These are phyloP conservation scores for Sweltsa coloradensis DNA, from an alignment of 1,140 invertebrate genomes.

Conservation along the genomic window DNA sequence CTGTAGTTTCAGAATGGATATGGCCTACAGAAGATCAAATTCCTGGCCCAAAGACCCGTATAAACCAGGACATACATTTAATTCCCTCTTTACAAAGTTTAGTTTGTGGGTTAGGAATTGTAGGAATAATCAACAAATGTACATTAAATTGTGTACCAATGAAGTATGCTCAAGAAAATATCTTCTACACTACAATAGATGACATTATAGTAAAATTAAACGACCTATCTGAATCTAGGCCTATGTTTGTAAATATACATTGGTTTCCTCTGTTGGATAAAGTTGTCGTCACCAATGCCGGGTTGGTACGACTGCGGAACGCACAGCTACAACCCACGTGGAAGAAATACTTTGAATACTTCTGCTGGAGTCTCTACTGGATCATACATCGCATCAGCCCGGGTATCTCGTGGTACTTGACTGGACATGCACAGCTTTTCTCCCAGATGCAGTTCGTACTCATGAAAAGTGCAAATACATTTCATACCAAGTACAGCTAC, in stretches of 20 bases:
- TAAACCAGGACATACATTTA: no score
- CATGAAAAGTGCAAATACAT: neutral
- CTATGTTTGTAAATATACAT: conserved; percentile 5
- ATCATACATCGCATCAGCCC: conserved; percentile 3
- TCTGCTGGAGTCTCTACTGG: conserved; percentile 4
- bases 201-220: conserved; percentile 1
- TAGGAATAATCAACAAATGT: conserved; percentile 6
- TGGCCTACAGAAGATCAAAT: no score
- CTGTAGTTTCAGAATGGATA: neutral
- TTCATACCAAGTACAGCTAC: conserved; percentile 6
- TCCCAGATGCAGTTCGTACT: conserved; percentile 7
- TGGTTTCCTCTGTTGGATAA: conserved; percentile 12
- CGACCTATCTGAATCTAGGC: neutral
- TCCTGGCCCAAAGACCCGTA: no score
- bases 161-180: conserved; percentile 7
- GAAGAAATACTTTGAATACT: conserved; percentile 6
- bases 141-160: conserved; percentile 8
- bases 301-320: conserved; percentile 1
- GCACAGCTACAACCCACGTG: conserved; percentile 8
- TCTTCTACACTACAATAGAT: conserved; percentile 4
- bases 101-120: conserved; percentile 9
- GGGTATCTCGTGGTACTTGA: conserved; percentile 7
- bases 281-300: conserved; percentile 1
- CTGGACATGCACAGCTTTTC: neutral
- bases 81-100: conserved; percentile 2